Evolutionary conservation across 2,797 vertebrate species (phyloP).

Genomic region (Cynopterus sphinx): DNA sequence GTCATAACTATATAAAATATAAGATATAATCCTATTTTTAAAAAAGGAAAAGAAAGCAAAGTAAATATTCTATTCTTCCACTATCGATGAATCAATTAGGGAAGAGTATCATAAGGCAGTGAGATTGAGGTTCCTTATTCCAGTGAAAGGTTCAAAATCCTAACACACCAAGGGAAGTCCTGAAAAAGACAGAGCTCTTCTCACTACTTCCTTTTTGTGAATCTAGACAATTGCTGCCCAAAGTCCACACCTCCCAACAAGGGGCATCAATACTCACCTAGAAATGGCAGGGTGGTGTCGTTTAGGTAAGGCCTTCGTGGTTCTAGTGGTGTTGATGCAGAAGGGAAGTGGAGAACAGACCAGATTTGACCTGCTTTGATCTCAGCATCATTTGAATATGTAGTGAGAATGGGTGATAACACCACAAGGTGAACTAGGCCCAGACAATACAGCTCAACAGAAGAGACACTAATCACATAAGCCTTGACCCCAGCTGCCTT

Average conservation of each 20-base stretch:
- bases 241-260: background rate
- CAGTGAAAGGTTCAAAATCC: background rate
- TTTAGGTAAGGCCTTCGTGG: background rate
- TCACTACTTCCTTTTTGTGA: background rate
- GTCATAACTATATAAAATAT: background rate
- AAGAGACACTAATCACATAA: background rate
- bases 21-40: background rate
- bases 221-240: background rate
- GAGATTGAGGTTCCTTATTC: background rate
- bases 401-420: background rate
- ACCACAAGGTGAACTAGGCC: background rate
- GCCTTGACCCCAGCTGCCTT: background rate
- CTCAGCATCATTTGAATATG: background rate
- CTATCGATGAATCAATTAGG: background rate
- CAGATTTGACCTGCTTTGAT: background rate
- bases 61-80: background rate
- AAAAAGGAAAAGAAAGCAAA: background rate
- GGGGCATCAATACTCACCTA: background rate
- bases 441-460: background rate
- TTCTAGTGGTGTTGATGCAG: background rate
- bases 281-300: background rate
- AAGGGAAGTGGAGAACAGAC: background rate
- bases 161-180: background rate
- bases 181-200: background rate
- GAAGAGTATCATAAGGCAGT: background rate